Evolutionary conservation across 2,113 vertebrate genomes (phyloP).

Genomic region (Gallinago undulata): DNA sequence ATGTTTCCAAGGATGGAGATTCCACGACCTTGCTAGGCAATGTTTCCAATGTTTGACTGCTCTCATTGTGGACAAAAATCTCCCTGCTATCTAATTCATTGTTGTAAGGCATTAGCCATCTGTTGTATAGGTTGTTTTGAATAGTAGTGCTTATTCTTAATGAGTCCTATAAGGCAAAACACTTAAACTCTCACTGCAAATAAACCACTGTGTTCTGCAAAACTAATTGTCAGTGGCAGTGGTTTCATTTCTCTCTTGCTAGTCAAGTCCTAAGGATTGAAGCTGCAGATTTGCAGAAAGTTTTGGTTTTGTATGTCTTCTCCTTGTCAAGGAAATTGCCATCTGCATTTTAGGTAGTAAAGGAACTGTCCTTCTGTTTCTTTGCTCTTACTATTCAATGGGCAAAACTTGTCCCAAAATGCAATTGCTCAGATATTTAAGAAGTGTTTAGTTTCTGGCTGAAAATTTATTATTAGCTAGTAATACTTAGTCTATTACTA

Average conservation of each 20-base stretch:
- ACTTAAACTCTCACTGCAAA: slow-evolving; percentile 42
- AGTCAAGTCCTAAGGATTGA: background rate
- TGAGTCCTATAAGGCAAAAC: slow-evolving; percentile 20
- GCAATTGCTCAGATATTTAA: background rate
- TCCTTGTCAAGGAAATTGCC: background rate
- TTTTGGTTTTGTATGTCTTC: background rate
- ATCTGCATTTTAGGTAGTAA: background rate
- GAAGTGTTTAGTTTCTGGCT: background rate
- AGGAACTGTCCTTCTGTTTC: background rate
- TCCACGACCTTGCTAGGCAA: slow-evolving; percentile 17
- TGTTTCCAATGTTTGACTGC: background rate
- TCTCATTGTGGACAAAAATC: background rate
- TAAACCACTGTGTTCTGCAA: background rate
- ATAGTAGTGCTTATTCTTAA: background rate
- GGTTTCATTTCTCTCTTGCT: background rate
- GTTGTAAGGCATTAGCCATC: slow-evolving; percentile 31
- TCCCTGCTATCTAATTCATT: slow-evolving; percentile 16
- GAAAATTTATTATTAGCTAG: background rate
- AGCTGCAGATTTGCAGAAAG: background rate
- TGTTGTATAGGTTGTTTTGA: slow-evolving; percentile 15
- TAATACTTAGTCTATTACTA: background rate
- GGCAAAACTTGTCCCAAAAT: background rate
- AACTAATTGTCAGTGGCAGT: background rate
- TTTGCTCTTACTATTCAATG: background rate
- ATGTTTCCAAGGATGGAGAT: background rate